These are phyloP conservation scores for Odontomachus brunneus DNA, from an alignment of 1,140 invertebrate species.

Conservation along the genomic window DNA sequence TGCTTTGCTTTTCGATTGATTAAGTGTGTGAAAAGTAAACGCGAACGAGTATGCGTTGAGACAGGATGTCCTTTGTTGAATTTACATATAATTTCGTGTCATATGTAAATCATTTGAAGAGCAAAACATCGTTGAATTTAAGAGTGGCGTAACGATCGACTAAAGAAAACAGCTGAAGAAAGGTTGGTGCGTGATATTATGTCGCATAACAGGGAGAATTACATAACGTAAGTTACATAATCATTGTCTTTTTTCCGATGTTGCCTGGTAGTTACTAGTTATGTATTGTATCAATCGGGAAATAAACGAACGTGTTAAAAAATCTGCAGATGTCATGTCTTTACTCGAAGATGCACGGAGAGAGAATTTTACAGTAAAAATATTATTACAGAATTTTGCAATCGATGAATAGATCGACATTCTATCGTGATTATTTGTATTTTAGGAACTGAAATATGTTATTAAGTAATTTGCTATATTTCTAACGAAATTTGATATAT, in stretches of 20 bases:
- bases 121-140: neutral
- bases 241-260: neutral
- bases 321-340: neutral
- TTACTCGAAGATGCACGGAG: neutral
- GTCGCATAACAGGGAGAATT: constrained; percentile 5
- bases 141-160: neutral
- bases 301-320: constrained; percentile 15
- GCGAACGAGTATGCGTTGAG: too few relatives aligned
- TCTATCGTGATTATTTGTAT: too few relatives aligned
- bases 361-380: too few relatives aligned
- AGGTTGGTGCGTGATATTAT: neutral
- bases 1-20: too few relatives aligned
- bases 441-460: too few relatives aligned
- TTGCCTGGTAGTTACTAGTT: neutral
- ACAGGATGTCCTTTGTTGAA: neutral
- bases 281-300: neutral
- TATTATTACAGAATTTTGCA: too few relatives aligned
- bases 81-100: too few relatives aligned
- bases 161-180: too few relatives aligned
- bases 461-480: too few relatives aligned
- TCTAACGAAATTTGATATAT: too few relatives aligned
- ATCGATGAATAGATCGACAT: too few relatives aligned
- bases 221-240: constrained; percentile 21
- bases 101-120: neutral
- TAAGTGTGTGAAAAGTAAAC: too few relatives aligned